Percentiles rank a stretch among this genome's conserved stretches.
Evolutionary conservation across 2,113 vertebrate genomes (phyloP).

Genomic region (Cygnus atratus): DNA sequence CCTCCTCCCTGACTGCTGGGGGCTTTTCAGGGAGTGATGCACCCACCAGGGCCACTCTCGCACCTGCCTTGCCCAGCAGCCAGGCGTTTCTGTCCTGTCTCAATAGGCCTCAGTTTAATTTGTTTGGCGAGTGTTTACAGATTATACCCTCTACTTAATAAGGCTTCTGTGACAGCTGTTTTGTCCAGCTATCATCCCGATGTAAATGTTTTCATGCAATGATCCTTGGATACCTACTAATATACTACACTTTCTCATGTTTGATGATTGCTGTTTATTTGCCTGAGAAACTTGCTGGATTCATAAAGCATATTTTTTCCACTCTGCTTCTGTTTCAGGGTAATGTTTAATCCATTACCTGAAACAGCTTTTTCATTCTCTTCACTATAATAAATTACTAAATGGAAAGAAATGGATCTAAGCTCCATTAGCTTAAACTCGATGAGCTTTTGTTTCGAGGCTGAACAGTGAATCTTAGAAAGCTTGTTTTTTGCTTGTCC

Average conservation of each 20-base stretch:
- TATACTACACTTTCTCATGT: background rate
- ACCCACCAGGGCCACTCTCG: rapidly evolving
- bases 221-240: conserved; percentile 16
- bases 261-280: conserved; percentile 6
- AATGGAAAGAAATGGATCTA: conserved; percentile 27
- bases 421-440: conserved; percentile 15
- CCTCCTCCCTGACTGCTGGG: background rate
- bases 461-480: conserved; percentile 50
- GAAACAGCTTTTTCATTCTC: background rate
- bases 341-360: background rate
- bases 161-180: conserved; percentile 7
- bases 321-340: background rate
- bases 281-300: background rate
- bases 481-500: conserved; percentile 53
- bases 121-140: background rate
- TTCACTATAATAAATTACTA: conserved; percentile 1
- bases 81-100: background rate
- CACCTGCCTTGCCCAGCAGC: background rate
- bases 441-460: conserved; percentile 21
- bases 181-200: background rate
- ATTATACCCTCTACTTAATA: background rate
- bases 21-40: background rate
- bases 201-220: conserved; percentile 28
- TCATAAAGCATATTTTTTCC: background rate
- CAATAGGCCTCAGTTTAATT: background rate